Evolutionary conservation across 2,113 vertebrate genomes (phyloP).

Genomic region (Gopherus evgoodei): DNA sequence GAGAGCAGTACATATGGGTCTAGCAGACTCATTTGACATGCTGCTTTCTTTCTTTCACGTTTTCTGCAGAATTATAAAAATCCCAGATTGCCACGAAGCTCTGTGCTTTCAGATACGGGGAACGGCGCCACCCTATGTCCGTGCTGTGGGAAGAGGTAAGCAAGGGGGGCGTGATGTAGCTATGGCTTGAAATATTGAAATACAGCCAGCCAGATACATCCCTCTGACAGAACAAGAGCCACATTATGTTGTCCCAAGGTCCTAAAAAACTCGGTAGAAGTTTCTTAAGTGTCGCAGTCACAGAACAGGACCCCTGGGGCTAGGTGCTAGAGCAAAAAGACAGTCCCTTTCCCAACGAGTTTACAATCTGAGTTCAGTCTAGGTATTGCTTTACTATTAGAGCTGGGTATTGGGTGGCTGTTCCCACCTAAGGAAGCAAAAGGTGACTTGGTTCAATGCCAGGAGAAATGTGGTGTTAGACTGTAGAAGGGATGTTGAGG

Average conservation of each 20-base stretch:
- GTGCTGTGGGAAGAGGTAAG: conserved; percentile 93
- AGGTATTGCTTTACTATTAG: not conserved
- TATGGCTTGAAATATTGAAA: not conserved
- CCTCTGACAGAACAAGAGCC: not conserved
- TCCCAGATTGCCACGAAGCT: conserved; percentile 88
- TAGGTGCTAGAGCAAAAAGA: not conserved
- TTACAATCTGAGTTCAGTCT: not conserved
- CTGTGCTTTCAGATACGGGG: conserved; percentile 94
- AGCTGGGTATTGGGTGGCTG: not conserved
- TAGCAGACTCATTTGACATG: not conserved
- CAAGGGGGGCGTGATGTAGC: not conserved
- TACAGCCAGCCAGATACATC: not conserved
- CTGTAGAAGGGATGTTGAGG: not conserved
- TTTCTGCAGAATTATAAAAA: conserved; percentile 89
- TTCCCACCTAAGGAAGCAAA: not conserved
- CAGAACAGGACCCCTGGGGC: not conserved
- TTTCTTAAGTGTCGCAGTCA: not conserved
- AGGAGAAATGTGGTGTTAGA: not conserved
- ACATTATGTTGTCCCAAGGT: not conserved
- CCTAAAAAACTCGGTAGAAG: not conserved
- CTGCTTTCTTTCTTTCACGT: not conserved
- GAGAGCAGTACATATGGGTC: not conserved
- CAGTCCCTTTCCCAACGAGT: not conserved
- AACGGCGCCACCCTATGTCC: conserved; percentile 87
- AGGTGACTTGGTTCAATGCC: not conserved